phyloP scores from a whole-genome alignment of 2,888 invertebrate genomes.

The Drosophila trichaetosa region DNA sequence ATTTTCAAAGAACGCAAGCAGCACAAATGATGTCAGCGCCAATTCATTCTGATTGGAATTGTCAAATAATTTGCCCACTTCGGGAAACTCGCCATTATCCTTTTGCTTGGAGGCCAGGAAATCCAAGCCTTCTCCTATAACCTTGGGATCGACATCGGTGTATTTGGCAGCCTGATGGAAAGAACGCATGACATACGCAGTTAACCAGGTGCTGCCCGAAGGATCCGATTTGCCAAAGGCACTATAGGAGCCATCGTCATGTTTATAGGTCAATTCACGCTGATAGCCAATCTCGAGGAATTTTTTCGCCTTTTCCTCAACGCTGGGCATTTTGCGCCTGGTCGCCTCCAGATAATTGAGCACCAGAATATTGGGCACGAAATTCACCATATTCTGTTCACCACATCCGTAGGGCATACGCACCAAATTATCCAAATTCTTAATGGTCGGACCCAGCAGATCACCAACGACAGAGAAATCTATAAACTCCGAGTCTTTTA shows the following conservation, averaged over 20 bases:
- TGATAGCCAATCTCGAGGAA: conserved; percentile 89
- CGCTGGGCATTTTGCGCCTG: conserved; percentile 88
- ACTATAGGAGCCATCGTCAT: conserved; percentile 91
- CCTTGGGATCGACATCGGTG: conserved; percentile 89
- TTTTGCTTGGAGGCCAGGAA: conserved; percentile 91
- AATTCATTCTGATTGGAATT: conserved; percentile 88
- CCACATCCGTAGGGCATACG: conserved; percentile 94
- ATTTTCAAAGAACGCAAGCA: conserved; percentile 90
- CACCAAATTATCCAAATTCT: conserved; percentile 91
- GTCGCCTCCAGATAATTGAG: conserved; percentile 89
- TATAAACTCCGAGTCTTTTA: conserved; percentile 90
- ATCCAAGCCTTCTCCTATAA: conserved; percentile 88
- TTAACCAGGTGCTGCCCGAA: conserved; percentile 91
- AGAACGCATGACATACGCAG: conserved; percentile 93
- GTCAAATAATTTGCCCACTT: conserved; percentile 90
- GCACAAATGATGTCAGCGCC: conserved; percentile 92
- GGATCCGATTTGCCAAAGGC: conserved; percentile 90
- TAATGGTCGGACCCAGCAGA: conserved; percentile 91
- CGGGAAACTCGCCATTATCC: conserved; percentile 91
- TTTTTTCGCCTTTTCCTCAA: conserved; percentile 87
- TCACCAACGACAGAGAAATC: conserved; percentile 90
- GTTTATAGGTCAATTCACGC: conserved; percentile 90
- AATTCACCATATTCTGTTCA: conserved; percentile 87
- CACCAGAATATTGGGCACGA: conserved; percentile 90
- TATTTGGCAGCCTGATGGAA: conserved; percentile 90